These are phyloP conservation scores for Ernsta delagoae DNA, from an alignment of 2,888 invertebrate species.

Conservation along the genomic window DNA sequence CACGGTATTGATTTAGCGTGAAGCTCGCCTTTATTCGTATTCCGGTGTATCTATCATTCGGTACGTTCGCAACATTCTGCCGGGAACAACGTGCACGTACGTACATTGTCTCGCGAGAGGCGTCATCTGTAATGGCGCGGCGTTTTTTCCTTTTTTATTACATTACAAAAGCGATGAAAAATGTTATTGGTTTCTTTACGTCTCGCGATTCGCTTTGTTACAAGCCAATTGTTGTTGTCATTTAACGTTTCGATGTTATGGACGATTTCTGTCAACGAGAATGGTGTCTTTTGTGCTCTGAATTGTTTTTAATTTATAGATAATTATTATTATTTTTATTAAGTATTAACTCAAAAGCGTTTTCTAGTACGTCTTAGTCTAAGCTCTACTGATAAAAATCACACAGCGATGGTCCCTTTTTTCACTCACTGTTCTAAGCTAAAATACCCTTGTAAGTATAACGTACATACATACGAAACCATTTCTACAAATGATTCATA, in stretches of 20 bases:
- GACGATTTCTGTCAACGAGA: neutral
- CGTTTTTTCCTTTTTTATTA: slow-evolving; percentile 17
- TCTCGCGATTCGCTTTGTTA: slow-evolving; percentile 25
- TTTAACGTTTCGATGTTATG: slow-evolving; percentile 8
- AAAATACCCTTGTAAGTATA: no score
- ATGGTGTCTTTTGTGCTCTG: slow-evolving; percentile 11
- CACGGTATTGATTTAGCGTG: slow-evolving; percentile 7
- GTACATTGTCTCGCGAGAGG: slow-evolving; percentile 2
- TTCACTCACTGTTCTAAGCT: no score
- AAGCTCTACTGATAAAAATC: no score
- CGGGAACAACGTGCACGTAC: neutral
- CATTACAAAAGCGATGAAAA: slow-evolving; percentile 30
- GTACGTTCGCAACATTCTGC: neutral
- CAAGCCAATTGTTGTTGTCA: slow-evolving; percentile 22
- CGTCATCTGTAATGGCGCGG: slow-evolving; percentile 8
- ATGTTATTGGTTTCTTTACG: slow-evolving; percentile 33
- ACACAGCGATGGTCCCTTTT: no score
- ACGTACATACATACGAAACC: neutral
- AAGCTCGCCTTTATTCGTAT: neutral
- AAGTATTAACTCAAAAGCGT: no score
- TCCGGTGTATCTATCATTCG: neutral
- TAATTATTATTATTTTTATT: no score
- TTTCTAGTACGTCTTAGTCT: no score
- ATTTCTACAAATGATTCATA: neutral
- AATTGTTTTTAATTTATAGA: no score